A percentile compares a stretch with the other conserved stretches of the same genome.
These are phyloP conservation scores for Altica lythri DNA, from an alignment of 2,888 invertebrate species.

Conservation along the genomic window DNA sequence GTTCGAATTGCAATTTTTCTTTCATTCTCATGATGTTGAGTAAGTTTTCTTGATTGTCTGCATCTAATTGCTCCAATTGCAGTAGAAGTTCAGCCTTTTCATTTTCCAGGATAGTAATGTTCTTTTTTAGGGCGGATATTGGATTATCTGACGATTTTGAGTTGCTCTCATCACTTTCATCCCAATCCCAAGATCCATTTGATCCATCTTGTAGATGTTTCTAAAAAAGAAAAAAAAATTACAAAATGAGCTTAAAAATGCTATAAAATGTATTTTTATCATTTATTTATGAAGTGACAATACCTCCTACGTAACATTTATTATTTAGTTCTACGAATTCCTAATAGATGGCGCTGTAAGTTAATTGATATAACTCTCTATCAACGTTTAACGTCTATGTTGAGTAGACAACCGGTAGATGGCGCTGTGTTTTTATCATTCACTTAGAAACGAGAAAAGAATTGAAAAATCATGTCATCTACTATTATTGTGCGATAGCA, in stretches of 20 bases:
- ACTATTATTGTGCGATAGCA: too few species aligned
- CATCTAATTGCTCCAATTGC: conserved; percentile 49
- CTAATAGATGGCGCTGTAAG: too few species aligned
- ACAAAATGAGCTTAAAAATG: too few species aligned
- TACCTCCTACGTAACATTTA: too few species aligned
- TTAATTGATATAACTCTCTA: too few species aligned
- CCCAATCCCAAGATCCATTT: conserved; percentile 32
- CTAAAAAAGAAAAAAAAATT: conserved; percentile 34
- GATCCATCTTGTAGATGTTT: conserved; percentile 29
- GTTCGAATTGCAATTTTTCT: conserved; percentile 50
- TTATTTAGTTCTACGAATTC: too few species aligned
- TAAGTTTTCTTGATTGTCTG: conserved; percentile 54
- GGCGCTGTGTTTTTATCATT: too few species aligned
- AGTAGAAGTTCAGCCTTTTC: conserved; percentile 42
- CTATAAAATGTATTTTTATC: background rate
- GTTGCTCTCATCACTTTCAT: conserved; percentile 11
- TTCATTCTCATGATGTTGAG: conserved; percentile 51
- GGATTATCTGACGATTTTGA: conserved; percentile 32
- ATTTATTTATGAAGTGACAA: too few species aligned
- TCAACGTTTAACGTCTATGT: too few species aligned
- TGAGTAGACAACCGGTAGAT: too few species aligned
- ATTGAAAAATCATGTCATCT: too few species aligned
- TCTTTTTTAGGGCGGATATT: conserved; percentile 47
- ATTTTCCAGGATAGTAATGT: conserved; percentile 46
- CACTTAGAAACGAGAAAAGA: too few species aligned